Base-by-base conservation (phyloP, 30 jellyfish, hydroid and myxozoan genomes). In the Pelagia noctiluca region DNA sequence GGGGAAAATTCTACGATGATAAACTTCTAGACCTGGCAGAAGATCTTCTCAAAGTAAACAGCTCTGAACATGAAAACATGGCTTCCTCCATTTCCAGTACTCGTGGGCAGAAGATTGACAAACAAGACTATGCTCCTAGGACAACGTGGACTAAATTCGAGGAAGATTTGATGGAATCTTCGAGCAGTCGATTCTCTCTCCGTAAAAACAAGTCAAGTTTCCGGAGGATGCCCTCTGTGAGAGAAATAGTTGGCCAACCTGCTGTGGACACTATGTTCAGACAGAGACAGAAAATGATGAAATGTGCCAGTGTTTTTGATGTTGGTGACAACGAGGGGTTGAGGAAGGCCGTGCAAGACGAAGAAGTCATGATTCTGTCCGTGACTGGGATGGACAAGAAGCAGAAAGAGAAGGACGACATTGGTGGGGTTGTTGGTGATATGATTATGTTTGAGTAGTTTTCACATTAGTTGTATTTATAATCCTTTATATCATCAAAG, bases 231-330 rank as follows among this genome's bases (percentile, higher is more conserved):
- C 87, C 87, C 13, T 75, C 87, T 4, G 47, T 75, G 16, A 62
- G 67, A 37, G 87, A 75, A 34, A 65, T 75, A 5, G 76, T 75
- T 0, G 76, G 87, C 1, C 87, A 75, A 33, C 87, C 87, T 11
- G 87, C 87, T 21, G 87, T 75, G n/a, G 87, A 75, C 35, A 52
- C 26, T 24, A 75, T 75, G 87, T 75, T 75, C 50, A 36, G 75
- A 53, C 76, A 50, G 30, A 75, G 87, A 34, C 77, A 75, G 50
- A 63, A 52, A 32, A 63, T 75, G 10, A 49, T 53, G 16, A 26
- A 76, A 0, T 63, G 31, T 28, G 87, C 87, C 2, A 75, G 87
- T 63, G 87, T 75, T 11, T 75, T 75, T 54, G 87, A 75, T 53
- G 87, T 75, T 1, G 87, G 87, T 35, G 87, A 75, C 28, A 75